A percentile compares a stretch with the other conserved stretches of the same genome.
Conservation (phyloP, 2,888 invertebrate species). For the Scaptodrosophila latifasciaeformis region DNA sequence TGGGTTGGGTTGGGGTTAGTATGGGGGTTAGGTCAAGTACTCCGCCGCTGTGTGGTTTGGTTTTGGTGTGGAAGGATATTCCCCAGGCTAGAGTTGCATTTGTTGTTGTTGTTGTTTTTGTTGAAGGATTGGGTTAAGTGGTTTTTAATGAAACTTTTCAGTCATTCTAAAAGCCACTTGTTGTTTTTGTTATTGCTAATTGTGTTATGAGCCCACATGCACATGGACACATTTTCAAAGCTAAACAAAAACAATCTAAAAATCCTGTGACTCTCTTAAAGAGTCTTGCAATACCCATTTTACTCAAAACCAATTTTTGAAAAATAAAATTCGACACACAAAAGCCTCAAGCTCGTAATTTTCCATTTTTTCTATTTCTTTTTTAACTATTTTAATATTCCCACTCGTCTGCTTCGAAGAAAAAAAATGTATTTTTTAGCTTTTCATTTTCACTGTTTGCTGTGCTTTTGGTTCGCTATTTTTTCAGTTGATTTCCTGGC, state of each 20-base stretch:
- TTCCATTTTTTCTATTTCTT: background rate
- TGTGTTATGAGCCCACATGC: constrained; percentile 34
- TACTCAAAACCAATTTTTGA: constrained; percentile 25
- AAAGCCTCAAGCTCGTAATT: constrained; percentile 14
- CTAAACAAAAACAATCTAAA: background rate
- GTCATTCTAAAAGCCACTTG: constrained; percentile 65
- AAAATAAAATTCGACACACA: constrained; percentile 11
- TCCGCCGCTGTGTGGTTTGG: too few relatives aligned
- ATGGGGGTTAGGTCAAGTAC: constrained; percentile 56
- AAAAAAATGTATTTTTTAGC: too few relatives aligned
- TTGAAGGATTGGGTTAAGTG: constrained; percentile 60
- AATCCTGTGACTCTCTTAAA: background rate
- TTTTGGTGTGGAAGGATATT: too few relatives aligned
- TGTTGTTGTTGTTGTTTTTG: constrained; percentile 21
- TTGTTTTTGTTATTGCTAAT: constrained; percentile 58
- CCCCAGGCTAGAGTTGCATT: too few relatives aligned
- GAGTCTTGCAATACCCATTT: constrained; percentile 29
- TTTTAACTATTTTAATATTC: too few relatives aligned
- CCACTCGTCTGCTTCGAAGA: too few relatives aligned
- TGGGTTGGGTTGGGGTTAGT: too few relatives aligned
- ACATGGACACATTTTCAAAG: constrained; percentile 9
- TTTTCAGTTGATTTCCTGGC: constrained; percentile 65
- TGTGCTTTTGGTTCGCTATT: constrained; percentile 35
- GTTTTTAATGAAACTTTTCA: constrained; percentile 68
- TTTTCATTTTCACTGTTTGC: constrained; percentile 34